Conservation (phyloP, 2,113 vertebrate genomes). For the Columba livia region DNA sequence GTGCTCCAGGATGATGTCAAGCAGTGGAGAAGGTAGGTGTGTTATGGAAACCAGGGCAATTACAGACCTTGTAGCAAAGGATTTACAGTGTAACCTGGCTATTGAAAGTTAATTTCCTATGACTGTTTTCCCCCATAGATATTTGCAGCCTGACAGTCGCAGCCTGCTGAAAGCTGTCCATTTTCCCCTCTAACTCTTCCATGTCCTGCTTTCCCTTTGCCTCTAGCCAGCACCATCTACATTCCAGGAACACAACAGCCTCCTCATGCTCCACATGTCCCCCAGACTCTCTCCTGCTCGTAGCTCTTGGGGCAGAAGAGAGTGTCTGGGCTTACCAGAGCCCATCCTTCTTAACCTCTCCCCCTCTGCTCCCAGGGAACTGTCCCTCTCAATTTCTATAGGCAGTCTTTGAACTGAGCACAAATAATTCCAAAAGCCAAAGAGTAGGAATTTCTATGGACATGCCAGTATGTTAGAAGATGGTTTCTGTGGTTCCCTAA, state of each 20-base stretch:
- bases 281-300: neutral
- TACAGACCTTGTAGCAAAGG: neutral
- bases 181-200: neutral
- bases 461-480: neutral
- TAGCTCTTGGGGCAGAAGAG: neutral
- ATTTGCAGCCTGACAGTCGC: neutral
- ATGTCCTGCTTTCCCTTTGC: neutral
- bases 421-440: neutral
- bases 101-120: neutral
- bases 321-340: neutral
- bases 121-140: neutral
- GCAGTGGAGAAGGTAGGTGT: neutral
- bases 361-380: neutral
- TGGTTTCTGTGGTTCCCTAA: neutral
- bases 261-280: fast-evolving
- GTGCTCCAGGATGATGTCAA: neutral
- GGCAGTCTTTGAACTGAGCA: neutral
- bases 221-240: neutral
- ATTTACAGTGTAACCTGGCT: neutral
- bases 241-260: neutral
- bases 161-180: neutral
- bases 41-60: neutral
- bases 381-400: neutral
- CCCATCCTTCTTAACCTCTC: neutral
- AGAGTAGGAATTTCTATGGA: neutral